Evolutionary conservation across 1,140 invertebrate genomes (phyloP).

Genomic region (Andrena cerasifolii): DNA sequence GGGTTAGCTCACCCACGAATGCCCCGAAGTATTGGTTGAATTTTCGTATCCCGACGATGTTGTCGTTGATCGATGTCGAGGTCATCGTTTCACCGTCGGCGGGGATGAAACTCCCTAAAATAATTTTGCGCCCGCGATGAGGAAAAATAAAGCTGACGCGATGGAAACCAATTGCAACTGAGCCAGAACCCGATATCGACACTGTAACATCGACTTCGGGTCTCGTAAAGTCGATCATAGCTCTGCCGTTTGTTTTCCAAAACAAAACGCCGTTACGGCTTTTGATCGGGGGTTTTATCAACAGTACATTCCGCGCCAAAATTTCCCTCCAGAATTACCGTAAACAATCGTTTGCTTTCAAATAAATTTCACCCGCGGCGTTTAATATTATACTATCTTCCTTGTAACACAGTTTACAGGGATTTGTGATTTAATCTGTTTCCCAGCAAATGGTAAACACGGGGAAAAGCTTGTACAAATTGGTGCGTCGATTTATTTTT

Average conservation of each 20-base stretch:
- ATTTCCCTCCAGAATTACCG: not conserved
- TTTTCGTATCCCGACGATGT: slow-evolving; percentile 42
- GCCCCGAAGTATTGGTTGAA: slow-evolving; percentile 74
- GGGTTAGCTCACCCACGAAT: slow-evolving; percentile 69
- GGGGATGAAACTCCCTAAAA: not conserved
- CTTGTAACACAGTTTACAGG: no score
- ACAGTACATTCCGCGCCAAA: not conserved
- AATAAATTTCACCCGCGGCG: not conserved
- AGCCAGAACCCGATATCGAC: not conserved
- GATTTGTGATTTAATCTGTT: no score
- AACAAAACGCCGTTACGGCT: slow-evolving; percentile 18
- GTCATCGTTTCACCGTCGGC: slow-evolving; percentile 21
- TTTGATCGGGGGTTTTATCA: slow-evolving; percentile 14
- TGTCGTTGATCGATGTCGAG: slow-evolving; percentile 32
- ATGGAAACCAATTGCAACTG: not conserved
- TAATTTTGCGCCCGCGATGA: slow-evolving; percentile 8
- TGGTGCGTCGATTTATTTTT: no score
- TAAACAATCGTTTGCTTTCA: not conserved
- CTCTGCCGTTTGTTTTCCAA: slow-evolving; percentile 20
- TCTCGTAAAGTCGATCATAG: slow-evolving; percentile 37
- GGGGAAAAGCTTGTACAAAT: no score
- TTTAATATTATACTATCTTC: no score
- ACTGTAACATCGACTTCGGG: slow-evolving; percentile 17
- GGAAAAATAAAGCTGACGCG: not conserved
- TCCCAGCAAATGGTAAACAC: no score